A percentile compares a stretch with the other conserved stretches of the same genome.
These are phyloP conservation scores for Lutjanus erythropterus DNA, from an alignment of 2,113 vertebrate species.

Conservation along the genomic window DNA sequence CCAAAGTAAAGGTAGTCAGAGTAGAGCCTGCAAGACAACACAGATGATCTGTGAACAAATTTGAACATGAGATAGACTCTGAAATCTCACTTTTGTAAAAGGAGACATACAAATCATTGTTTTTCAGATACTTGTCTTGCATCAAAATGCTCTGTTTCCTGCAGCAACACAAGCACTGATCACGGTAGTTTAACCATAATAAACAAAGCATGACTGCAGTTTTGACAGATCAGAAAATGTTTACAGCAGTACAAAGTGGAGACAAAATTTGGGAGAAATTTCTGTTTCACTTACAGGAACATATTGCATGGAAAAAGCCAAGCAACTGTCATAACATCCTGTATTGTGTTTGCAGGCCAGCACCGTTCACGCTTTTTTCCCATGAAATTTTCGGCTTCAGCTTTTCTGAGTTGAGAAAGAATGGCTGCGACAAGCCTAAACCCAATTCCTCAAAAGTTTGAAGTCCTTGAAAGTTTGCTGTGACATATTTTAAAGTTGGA, in stretches of 20 bases:
- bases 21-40: slow-evolving; percentile 88
- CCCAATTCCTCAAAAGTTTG: not conserved
- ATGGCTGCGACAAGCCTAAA: too few relatives aligned
- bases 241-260: not conserved
- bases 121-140: not conserved
- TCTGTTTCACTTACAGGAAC: not conserved
- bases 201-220: not conserved
- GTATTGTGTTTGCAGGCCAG: too few relatives aligned
- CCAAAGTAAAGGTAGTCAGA: slow-evolving; percentile 98
- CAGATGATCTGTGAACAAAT: not conserved
- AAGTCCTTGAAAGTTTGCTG: too few relatives aligned
- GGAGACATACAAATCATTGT: not conserved
- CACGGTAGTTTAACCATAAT: not conserved
- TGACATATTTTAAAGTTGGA: too few relatives aligned
- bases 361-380: too few relatives aligned
- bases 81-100: not conserved
- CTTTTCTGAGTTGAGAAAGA: too few relatives aligned
- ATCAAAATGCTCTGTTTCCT: not conserved
- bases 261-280: too few relatives aligned
- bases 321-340: too few relatives aligned
- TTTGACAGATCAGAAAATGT: not conserved
- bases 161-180: not conserved
- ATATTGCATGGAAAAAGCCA: too few relatives aligned
- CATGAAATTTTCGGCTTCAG: too few relatives aligned
- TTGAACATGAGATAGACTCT: not conserved